phyloP scores from a whole-genome alignment of 2,113 vertebrate genomes.

The Herpetotheres cachinnans region DNA sequence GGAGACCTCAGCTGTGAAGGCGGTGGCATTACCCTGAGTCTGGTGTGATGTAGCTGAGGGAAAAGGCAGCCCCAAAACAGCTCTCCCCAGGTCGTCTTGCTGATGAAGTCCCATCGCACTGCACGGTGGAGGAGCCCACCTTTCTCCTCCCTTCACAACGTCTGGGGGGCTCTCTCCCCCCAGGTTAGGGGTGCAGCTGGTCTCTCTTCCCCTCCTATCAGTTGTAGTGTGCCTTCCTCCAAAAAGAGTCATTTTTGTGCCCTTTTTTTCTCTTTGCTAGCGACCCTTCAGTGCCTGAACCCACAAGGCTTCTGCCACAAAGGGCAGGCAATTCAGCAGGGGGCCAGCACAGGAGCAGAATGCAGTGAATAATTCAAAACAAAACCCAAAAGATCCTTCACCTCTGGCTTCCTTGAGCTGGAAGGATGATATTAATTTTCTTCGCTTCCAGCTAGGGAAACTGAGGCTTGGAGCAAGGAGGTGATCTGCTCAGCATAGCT shows the following conservation, averaged over 20 bases:
- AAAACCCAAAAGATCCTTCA: neutral
- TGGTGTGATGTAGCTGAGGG: neutral
- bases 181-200: neutral
- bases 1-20: too few relatives aligned
- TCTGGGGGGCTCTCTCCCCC: neutral
- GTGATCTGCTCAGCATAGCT: neutral
- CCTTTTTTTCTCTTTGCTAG: neutral
- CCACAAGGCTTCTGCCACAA: accelerated
- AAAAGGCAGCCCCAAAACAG: neutral
- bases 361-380: neutral
- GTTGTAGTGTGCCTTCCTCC: neutral
- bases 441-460: neutral
- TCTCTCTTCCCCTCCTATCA: neutral
- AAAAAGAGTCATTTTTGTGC: neutral
- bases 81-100: accelerated
- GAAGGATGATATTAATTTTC: neutral
- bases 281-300: neutral
- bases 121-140: neutral
- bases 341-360: neutral
- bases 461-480: neutral
- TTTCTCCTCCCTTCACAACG: neutral
- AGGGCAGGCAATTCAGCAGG: neutral
- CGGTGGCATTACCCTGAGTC: neutral
- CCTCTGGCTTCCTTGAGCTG: accelerated
- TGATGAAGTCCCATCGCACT: neutral